Evolutionary conservation across 2,113 vertebrate genomes (phyloP).

Genomic region (Eublepharis macularius): DNA sequence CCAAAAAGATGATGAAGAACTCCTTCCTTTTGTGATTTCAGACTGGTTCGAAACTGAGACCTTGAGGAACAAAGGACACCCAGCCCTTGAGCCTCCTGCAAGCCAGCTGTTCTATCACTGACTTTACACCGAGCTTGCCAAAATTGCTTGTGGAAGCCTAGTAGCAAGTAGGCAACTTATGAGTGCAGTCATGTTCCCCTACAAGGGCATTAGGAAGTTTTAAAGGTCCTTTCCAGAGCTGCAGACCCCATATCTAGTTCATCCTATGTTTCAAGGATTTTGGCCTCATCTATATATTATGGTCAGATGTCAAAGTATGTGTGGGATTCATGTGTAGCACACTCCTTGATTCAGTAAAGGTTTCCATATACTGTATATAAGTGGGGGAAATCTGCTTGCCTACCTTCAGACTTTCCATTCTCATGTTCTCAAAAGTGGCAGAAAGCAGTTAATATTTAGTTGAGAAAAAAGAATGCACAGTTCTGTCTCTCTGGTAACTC

Average conservation of each 20-base stretch:
- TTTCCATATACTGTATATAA: not conserved
- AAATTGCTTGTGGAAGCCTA: not conserved
- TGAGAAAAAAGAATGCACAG: not conserved
- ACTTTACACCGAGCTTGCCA: not conserved
- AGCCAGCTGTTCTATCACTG: slow-evolving; percentile 2
- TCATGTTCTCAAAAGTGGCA: not conserved
- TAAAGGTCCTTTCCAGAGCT: not conserved
- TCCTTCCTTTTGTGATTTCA: not conserved
- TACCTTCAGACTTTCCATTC: not conserved
- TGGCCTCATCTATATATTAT: not conserved
- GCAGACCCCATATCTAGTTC: not conserved
- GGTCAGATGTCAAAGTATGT: not conserved
- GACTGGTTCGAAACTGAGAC: slow-evolving; percentile 9
- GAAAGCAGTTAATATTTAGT: not conserved
- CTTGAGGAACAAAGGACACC: not conserved
- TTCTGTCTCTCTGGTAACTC: not conserved
- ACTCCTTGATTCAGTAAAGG: not conserved
- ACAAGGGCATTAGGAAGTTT: not conserved
- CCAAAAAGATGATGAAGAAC: not conserved
- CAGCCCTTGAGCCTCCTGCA: not conserved
- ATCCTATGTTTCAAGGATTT: not conserved
- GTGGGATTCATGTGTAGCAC: not conserved
- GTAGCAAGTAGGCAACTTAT: not conserved
- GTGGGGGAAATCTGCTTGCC: not conserved
- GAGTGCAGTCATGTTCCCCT: not conserved